A percentile compares a stretch with the other conserved stretches of the same genome.
Conservation (phyloP, 2,797 vertebrate species). For the Rhynchotus rufescens region DNA sequence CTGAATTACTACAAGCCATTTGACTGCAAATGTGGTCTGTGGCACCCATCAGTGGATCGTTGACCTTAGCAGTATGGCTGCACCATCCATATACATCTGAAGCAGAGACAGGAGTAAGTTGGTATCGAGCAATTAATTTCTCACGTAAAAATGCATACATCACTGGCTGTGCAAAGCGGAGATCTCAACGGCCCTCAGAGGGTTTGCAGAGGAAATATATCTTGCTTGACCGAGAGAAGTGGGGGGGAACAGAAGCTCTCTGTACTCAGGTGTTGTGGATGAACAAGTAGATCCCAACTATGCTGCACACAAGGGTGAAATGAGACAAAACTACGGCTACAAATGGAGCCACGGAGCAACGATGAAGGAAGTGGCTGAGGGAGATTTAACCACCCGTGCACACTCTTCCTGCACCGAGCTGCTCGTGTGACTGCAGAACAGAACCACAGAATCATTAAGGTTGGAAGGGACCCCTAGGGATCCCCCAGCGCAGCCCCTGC, state of each 20-base stretch:
- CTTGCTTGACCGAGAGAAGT: background rate
- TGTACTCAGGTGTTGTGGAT: too few relatives aligned
- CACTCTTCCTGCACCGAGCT: background rate
- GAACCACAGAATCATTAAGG: too few relatives aligned
- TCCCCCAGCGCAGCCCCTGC: too few relatives aligned
- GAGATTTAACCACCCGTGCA: background rate
- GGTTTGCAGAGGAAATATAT: background rate
- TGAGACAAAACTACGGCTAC: rapidly evolving
- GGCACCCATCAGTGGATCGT: conserved; percentile 17
- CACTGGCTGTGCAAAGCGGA: background rate
- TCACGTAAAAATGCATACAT: background rate
- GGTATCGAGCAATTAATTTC: background rate
- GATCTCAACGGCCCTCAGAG: background rate
- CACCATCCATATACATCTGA: background rate
- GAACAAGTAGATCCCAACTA: background rate
- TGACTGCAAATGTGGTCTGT: conserved; percentile 58
- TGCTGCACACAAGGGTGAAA: background rate
- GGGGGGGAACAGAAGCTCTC: rapidly evolving
- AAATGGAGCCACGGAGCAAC: rapidly evolving
- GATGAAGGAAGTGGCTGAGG: rapidly evolving
- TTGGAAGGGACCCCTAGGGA: too few relatives aligned
- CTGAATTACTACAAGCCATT: conserved; percentile 53
- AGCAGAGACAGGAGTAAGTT: background rate
- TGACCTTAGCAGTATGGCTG: background rate
- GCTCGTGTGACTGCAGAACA: background rate